Evolutionary conservation across 1,140 invertebrate genomes (phyloP).

Genomic region (Chelonus insularis): DNA sequence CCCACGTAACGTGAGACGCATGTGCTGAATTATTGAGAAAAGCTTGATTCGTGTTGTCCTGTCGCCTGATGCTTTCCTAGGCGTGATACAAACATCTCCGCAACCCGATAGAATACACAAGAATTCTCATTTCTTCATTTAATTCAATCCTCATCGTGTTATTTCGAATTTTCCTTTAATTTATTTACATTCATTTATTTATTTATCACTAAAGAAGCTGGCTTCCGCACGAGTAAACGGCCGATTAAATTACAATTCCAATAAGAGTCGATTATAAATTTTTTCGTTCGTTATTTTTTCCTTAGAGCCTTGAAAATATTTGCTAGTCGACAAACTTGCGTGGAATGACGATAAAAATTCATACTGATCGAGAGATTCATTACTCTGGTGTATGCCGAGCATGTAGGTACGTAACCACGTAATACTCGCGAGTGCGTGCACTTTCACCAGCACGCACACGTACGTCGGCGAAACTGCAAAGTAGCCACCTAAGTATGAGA

Average conservation of each 20-base stretch:
- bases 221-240: too few species aligned
- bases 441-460: constrained; percentile 39
- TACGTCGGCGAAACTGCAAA: constrained; percentile 33
- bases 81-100: constrained; percentile 4
- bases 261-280: too few species aligned
- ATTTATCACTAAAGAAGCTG: too few species aligned
- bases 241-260: too few species aligned
- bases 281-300: too few species aligned
- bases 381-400: not conserved
- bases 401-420: constrained; percentile 14
- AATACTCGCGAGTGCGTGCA: constrained; percentile 31
- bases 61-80: constrained; percentile 2
- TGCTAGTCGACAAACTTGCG: too few species aligned
- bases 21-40: constrained; percentile 39
- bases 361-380: not conserved
- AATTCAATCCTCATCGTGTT: too few species aligned
- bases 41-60: constrained; percentile 5
- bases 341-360: constrained; percentile 8
- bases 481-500: constrained; percentile 35
- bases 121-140: not conserved
- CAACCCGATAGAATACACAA: not conserved
- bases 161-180: too few species aligned
- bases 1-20: constrained; percentile 33
- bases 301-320: too few species aligned
- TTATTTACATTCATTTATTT: too few species aligned